Base-by-base conservation (phyloP, 2,113 vertebrate genomes). In the Salminus brasiliensis region DNA sequence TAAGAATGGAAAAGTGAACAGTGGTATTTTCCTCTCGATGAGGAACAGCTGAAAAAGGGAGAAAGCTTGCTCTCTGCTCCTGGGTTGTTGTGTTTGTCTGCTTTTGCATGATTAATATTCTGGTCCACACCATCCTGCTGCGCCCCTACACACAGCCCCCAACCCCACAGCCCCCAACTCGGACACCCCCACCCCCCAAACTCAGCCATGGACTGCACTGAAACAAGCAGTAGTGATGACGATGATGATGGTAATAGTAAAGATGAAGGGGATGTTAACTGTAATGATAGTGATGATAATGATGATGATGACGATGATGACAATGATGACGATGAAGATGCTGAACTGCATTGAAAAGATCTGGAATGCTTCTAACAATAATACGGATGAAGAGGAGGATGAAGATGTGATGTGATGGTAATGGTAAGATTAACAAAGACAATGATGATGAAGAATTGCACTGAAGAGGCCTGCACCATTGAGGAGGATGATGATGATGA, bases 11-110 rank as follows among this genome's bases (percentile, higher is more conserved):
- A 13, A 78, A 32, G 18, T 34, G 5, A 67, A 32, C 85, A 85
- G 83, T 74, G 83, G 87, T 88, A 87, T 89, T 86, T 85, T 88
- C 88, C 88, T 82, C 81, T 85, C 85, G 88, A 91, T 90, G 87
- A 90, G 85, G 74, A 84, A 84, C 78, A 45, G 81, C 87, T 87
- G 80, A 88, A 74, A 88, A 63, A 60, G 80, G n/a, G 45, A 87
- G 60, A 81, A 72, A 79, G 81, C 75, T 77, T 76, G 63, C n/a
- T 43, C 76, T 76, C 36, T 52, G 55, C 68, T 78, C 83, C 12
- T 68, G 84, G 23, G 57, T 84, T 72, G 74, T 84, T 87, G 77
- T 85, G 86, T 88, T 86, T 89, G 72, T 76, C 59, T 77, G 80
- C 73, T 80, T 76, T 76, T 30, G n/a, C 69, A 41, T 82, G 77